These are phyloP conservation scores for Halcyon malimbica DNA, from an alignment of 2,113 vertebrate species.

Conservation along the genomic window DNA sequence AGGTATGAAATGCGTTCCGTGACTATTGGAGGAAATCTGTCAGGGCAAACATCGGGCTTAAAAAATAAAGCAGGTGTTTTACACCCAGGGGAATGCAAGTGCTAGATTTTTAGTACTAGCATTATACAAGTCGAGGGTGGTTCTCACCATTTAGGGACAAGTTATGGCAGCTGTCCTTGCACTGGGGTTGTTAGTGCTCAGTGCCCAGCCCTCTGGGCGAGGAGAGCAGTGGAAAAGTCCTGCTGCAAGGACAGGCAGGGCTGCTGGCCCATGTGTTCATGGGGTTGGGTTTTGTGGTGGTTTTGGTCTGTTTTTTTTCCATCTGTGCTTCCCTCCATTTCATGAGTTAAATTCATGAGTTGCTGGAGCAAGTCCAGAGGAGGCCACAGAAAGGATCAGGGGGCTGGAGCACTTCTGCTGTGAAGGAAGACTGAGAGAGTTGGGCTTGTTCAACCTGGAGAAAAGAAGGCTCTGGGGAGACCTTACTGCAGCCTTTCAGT, in stretches of 20 bases:
- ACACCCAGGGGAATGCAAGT: not conserved
- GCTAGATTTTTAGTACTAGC: not conserved
- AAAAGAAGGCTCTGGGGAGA: not conserved
- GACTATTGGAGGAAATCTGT: not conserved
- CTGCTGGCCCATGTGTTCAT: not conserved
- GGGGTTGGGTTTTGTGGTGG: not conserved
- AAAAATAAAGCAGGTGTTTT: not conserved
- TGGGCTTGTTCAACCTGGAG: not conserved
- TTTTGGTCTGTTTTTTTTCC: not conserved
- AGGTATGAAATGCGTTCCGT: not conserved
- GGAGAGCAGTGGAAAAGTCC: not conserved
- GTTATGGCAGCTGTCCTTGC: not conserved
- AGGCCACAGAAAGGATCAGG: not conserved
- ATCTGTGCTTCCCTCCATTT: not conserved
- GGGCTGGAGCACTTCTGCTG: not conserved
- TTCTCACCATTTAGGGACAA: not conserved
- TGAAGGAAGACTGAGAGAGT: not conserved
- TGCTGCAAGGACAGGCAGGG: not conserved
- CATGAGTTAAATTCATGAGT: not conserved
- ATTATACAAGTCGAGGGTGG: not conserved
- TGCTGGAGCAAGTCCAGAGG: not conserved
- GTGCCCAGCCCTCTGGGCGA: not conserved
- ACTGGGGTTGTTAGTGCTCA: not conserved
- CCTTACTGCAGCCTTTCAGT: not conserved
- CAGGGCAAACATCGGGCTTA: not conserved